Conservation (phyloP, 2,113 vertebrate genomes). For the Lepidothrix coronata region DNA sequence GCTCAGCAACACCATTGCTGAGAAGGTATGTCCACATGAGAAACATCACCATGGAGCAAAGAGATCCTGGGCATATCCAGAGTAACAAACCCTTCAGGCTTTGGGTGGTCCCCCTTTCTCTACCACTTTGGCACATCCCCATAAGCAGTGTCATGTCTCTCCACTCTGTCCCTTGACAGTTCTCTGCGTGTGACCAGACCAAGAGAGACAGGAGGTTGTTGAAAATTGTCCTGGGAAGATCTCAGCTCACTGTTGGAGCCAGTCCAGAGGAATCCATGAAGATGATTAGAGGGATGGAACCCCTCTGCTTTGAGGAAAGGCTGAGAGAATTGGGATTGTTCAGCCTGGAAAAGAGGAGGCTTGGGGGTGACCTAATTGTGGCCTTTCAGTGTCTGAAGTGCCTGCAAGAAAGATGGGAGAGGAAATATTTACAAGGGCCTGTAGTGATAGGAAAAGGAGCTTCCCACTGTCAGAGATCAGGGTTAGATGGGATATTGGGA, state of each 20-base stretch:
- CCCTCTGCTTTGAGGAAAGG: neutral
- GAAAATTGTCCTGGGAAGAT: neutral
- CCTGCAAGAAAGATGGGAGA: neutral
- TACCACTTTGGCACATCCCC: neutral
- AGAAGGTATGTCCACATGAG: fast-evolving
- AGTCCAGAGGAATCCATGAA: neutral
- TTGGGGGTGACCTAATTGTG: neutral
- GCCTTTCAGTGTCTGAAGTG: neutral
- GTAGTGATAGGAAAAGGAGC: neutral
- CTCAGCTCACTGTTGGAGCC: neutral
- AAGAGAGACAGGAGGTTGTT: neutral
- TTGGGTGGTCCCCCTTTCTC: neutral
- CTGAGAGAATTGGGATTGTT: neutral
- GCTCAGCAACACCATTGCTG: fast-evolving
- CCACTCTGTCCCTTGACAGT: neutral
- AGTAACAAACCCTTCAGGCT: neutral
- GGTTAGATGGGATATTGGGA: neutral
- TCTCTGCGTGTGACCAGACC: fast-evolving
- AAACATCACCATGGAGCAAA: fast-evolving
- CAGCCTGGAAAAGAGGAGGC: neutral
- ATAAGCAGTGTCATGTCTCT: fast-evolving
- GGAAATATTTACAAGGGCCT: neutral
- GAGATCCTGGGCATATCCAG: neutral
- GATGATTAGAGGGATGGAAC: neutral
- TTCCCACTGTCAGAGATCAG: neutral